Conservation (phyloP, 2,797 vertebrate species). For the Neosalanx taihuensis region DNA sequence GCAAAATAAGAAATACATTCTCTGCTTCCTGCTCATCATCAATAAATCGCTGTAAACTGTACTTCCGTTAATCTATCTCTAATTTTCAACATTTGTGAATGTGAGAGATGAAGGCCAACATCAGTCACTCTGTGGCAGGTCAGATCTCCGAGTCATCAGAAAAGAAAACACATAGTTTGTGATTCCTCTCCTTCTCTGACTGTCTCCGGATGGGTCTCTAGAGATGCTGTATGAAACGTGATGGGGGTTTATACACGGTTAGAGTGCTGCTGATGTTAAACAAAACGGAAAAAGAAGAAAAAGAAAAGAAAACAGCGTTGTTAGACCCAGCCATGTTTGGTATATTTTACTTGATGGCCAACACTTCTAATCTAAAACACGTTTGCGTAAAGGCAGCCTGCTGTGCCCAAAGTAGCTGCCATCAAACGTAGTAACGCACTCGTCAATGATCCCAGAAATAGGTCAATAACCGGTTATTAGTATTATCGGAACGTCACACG, state of each 20-base stretch:
- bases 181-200: neutral
- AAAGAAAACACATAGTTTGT: neutral
- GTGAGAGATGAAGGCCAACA: neutral
- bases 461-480: neutral
- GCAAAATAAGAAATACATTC: too few relatives aligned
- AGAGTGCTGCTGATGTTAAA: neutral
- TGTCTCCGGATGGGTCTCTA: neutral
- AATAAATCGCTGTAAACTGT: too few relatives aligned
- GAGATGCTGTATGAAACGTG: neutral
- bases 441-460: slow-evolving; percentile 5
- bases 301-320: neutral
- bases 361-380: slow-evolving; percentile 46
- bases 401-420: neutral
- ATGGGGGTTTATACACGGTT: neutral
- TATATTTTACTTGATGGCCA: slow-evolving; percentile 49
- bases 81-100: neutral
- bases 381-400: neutral
- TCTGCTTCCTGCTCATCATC: too few relatives aligned
- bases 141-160: slow-evolving; percentile 28
- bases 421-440: neutral
- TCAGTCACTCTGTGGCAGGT: slow-evolving; percentile 68
- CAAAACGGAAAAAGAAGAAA: neutral
- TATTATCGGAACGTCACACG: neutral
- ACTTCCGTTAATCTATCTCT: neutral
- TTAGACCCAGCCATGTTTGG: slow-evolving; percentile 50